Evolutionary conservation across 2,797 vertebrate genomes (phyloP).

Genomic region (Geotrypetes seraphini): DNA sequence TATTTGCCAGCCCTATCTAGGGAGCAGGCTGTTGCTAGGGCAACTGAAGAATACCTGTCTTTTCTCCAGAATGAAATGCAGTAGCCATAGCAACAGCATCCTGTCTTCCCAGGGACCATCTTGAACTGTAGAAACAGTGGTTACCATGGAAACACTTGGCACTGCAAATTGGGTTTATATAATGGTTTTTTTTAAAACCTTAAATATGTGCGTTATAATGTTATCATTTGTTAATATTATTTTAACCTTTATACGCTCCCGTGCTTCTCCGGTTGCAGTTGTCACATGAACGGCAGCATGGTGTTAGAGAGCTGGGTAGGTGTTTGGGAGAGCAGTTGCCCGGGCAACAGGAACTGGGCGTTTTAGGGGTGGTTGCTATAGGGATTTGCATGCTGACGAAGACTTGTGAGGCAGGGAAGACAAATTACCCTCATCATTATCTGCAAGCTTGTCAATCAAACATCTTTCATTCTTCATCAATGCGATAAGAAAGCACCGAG

Average conservation of each 20-base stretch:
- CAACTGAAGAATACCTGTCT: constrained; percentile 51
- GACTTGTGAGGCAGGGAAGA: constrained; percentile 66
- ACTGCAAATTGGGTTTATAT: constrained; percentile 16
- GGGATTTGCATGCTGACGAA: constrained; percentile 71
- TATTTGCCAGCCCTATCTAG: constrained; percentile 22
- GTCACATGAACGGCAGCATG: constrained; percentile 18
- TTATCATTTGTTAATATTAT: constrained; percentile 7
- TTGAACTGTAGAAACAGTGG: constrained; percentile 42
- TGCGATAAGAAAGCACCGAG: constrained; percentile 38
- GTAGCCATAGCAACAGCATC: constrained; percentile 56
- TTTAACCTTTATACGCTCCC: no score
- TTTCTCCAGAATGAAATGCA: constrained; percentile 30
- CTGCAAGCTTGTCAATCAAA: constrained; percentile 65
- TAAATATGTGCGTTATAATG: not conserved
- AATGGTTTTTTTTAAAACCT: no score
- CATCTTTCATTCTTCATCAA: constrained; percentile 52
- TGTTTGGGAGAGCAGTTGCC: constrained; percentile 67
- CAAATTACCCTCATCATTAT: constrained; percentile 72
- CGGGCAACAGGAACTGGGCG: constrained; percentile 67
- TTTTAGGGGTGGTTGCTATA: constrained; percentile 66
- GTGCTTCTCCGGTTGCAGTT: constrained; percentile 20
- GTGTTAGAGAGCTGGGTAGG: constrained; percentile 40
- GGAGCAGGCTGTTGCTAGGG: constrained; percentile 30
- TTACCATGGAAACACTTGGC: constrained; percentile 65
- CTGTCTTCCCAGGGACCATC: constrained; percentile 47